Evolutionary conservation across 2,797 vertebrate species (phyloP).

Genomic region (Alauda arvensis): DNA sequence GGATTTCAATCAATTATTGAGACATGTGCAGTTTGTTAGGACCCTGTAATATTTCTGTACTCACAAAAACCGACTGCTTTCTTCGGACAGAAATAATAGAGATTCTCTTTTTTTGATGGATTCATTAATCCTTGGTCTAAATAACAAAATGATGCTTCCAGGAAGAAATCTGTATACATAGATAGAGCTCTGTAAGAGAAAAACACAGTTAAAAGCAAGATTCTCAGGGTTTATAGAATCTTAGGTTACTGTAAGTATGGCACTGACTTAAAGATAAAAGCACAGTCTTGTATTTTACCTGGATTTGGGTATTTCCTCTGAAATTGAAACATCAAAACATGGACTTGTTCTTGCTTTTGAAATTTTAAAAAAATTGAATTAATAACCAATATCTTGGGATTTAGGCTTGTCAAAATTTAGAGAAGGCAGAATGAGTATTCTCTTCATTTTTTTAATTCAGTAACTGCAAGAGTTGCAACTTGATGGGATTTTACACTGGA

Average conservation of each 20-base stretch:
- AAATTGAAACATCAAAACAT: not conserved
- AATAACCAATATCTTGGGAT: not conserved
- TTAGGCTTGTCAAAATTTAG: not conserved
- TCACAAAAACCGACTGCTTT: not conserved
- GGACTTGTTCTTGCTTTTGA: not conserved
- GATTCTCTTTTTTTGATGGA: not conserved
- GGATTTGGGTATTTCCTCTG: not conserved
- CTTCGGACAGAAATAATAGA: not conserved
- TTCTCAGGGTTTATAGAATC: not conserved
- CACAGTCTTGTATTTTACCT: not conserved
- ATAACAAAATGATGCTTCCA: accelerated
- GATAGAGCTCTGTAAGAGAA: not conserved
- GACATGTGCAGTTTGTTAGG: not conserved
- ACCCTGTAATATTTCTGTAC: not conserved
- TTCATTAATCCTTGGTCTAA: not conserved
- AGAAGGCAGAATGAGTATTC: not conserved
- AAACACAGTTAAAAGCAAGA: not conserved
- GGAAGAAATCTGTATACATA: not conserved
- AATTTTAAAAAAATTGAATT: not conserved
- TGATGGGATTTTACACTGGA: not conserved
- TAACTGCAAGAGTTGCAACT: not conserved
- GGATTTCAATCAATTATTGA: not conserved
- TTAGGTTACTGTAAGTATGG: not conserved
- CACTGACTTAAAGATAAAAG: not conserved
- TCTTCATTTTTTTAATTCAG: not conserved